A percentile compares a stretch with the other conserved stretches of the same genome.
Evolutionary conservation across 2,888 invertebrate genomes (phyloP).

Genomic region (Ophion ellenae): DNA sequence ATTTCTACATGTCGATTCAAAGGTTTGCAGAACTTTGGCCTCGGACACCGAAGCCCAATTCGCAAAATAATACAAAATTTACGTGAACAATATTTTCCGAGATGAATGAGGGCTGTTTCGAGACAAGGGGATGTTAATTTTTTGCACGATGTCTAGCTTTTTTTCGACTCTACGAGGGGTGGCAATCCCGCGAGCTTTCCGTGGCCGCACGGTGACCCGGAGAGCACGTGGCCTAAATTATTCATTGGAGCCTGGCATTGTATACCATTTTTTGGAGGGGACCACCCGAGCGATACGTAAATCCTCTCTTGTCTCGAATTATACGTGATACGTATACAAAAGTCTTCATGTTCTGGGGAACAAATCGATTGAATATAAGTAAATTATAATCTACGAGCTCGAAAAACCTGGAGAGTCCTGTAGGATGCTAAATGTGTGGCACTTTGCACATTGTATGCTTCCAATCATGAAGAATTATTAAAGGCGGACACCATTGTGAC

Average conservation of each 20-base stretch:
- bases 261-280: constrained; percentile 23
- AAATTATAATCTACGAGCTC: no score
- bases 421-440: no score
- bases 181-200: not conserved
- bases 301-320: not conserved
- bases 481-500: no score
- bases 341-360: not conserved
- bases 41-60: no score
- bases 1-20: no score
- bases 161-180: constrained; percentile 1
- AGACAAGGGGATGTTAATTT: constrained; percentile 9
- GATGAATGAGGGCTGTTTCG: not conserved
- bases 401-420: no score
- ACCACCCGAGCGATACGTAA: constrained; percentile 5
- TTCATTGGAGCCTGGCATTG: constrained; percentile 29
- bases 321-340: not conserved
- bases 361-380: no score
- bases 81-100: no score
- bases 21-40: no score
- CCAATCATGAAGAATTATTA: no score
- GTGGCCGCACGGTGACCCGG: not conserved
- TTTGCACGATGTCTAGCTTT: not conserved
- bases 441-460: no score
- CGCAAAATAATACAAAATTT: no score
- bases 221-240: constrained; percentile 45